These are phyloP conservation scores for Gobio gobio DNA, from an alignment of 2,113 vertebrate genomes.

Conservation along the genomic window DNA sequence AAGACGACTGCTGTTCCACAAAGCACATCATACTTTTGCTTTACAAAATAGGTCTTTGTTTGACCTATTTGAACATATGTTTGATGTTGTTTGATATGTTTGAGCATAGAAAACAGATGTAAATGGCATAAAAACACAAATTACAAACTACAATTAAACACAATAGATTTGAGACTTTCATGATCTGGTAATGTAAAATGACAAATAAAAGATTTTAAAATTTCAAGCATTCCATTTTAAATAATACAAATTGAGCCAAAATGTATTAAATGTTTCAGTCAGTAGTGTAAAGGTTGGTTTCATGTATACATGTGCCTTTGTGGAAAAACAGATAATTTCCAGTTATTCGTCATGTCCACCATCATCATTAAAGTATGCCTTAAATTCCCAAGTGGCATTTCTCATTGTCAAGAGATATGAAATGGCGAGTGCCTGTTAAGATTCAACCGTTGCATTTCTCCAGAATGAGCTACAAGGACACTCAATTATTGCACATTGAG, in stretches of 20 bases:
- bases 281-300: background rate
- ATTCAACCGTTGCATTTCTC: background rate
- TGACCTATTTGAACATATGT: background rate
- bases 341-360: background rate
- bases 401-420: constrained; percentile 46
- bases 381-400: background rate
- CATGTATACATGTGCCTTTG: background rate
- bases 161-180: background rate
- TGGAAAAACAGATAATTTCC: constrained; percentile 30
- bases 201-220: background rate
- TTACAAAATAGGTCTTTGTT: background rate
- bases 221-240: background rate
- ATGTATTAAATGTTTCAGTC: background rate
- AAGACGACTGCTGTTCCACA: constrained; percentile 31
- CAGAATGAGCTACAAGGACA: constrained; percentile 33
- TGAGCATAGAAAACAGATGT: background rate
- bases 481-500: background rate
- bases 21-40: background rate
- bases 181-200: background rate
- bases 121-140: too few species aligned
- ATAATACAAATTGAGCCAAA: background rate
- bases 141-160: background rate
- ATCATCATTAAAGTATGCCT: background rate
- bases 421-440: background rate
- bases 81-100: background rate